phyloP scores from a whole-genome alignment of 2,797 vertebrate species.

The Syngnathus rostellatus region DNA sequence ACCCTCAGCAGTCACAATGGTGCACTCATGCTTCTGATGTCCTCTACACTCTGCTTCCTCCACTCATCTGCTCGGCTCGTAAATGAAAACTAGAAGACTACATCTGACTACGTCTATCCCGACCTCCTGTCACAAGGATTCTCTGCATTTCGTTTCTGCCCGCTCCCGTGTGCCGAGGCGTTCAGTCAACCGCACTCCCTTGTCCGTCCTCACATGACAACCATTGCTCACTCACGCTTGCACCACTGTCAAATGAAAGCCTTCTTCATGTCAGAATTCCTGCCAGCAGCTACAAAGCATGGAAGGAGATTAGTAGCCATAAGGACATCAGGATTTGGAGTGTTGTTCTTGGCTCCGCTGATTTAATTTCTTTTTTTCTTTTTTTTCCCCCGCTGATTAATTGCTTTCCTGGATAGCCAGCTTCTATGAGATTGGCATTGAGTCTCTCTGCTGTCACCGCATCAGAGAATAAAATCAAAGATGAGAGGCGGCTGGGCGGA shows the following conservation, averaged over 20 bases:
- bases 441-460: background rate
- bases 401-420: background rate
- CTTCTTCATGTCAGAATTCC: conserved; percentile 28
- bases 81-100: background rate
- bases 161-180: conserved; percentile 6
- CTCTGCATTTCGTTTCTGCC: conserved; percentile 4
- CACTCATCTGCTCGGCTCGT: background rate
- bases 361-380: conserved; percentile 8
- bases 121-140: conserved; percentile 3
- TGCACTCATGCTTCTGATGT: background rate
- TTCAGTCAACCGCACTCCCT: conserved; percentile 31
- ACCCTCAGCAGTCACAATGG: background rate
- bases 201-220: conserved; percentile 39
- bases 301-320: conserved; percentile 26
- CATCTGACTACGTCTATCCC: background rate
- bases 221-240: conserved; percentile 31
- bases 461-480: background rate
- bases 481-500: background rate
- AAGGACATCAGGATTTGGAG: conserved; percentile 29
- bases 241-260: conserved; percentile 26
- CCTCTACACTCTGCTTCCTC: background rate
- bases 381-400: background rate
- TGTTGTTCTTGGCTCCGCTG: conserved; percentile 22
- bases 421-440: background rate
- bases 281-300: conserved; percentile 27